Base-by-base conservation (phyloP, 2,888 invertebrate genomes). In the Thymelicus acteon region DNA sequence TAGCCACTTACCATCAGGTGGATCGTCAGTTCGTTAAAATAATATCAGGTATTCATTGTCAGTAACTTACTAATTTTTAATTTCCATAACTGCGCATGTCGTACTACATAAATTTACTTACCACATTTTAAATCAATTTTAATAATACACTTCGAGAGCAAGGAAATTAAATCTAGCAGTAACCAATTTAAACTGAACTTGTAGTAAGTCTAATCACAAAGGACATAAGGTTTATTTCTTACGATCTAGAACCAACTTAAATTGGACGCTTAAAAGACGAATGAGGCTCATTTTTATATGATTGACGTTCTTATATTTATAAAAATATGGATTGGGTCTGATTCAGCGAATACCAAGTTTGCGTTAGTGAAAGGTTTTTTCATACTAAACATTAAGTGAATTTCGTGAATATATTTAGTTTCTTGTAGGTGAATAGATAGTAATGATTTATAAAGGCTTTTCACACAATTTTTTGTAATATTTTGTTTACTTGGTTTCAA, bases 131-230 rank as follows among this genome's bases (percentile, higher is more conserved):
- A 44, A 58, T 58, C 57, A 58, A 48, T 24, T 44, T 19, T 61
- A 24, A 10, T 24, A 19, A 61, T 57, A n/a, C 10, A 65, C 47
- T 65, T 57, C 40, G 58, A 66, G 65, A 47, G 47, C 47, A 58
- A 58, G 47, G 54, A 66, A 66, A 65, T 57, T 52, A 57, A 65
- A 66, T 58, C 47, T 7, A 44, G 13, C n/a, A 24, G 13, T 6
- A 63, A 13, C 57, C 47, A 10, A 70, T 48, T 66, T 72, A 71
- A 69, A 54, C 58, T 78, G 74, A 54, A 19, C 48, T 48, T 40
- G 60, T 31, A n/a, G 31, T 66, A 13, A 37, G n/a, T 19, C 40
- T 47, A 24, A 58, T 47, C 10, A 15, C 57, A 7, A 1, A 47
- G 0, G 58, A 13, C 1, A 47, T 57, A 66, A 44, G 65, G 37